Evolutionary conservation across 2,113 vertebrate genomes (phyloP).

Genomic region (Malurus alboscapulatus): DNA sequence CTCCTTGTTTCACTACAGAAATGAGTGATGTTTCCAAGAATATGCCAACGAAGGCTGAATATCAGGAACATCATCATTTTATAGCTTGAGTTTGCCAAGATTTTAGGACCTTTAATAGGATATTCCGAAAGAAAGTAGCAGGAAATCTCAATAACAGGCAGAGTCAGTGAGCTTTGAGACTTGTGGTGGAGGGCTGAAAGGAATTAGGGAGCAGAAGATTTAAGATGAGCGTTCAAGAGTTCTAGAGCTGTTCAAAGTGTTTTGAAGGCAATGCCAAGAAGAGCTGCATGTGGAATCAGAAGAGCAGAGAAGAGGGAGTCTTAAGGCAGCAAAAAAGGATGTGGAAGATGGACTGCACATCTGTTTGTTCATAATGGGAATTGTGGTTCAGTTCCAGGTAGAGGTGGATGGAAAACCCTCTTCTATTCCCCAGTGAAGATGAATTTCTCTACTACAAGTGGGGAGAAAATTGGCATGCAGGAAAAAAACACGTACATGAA

Average conservation of each 20-base stretch:
- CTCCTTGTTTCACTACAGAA: background rate
- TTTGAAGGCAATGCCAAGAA: background rate
- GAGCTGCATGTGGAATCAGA: background rate
- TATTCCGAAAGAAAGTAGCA: background rate
- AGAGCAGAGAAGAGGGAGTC: background rate
- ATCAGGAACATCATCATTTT: background rate
- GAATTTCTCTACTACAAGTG: background rate
- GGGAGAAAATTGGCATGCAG: background rate
- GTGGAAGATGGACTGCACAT: background rate
- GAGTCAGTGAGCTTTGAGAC: background rate
- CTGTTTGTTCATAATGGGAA: background rate
- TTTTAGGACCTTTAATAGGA: background rate
- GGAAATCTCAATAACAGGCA: background rate
- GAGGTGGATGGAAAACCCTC: background rate
- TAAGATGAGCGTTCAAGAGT: background rate
- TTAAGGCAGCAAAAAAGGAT: background rate
- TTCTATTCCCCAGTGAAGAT: background rate
- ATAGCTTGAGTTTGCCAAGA: background rate
- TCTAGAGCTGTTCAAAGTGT: background rate
- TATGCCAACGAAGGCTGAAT: background rate
- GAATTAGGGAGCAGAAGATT: background rate
- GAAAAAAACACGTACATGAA: background rate
- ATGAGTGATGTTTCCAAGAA: background rate
- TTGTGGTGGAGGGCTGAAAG: background rate
- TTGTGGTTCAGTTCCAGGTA: background rate